phyloP scores from a whole-genome alignment of 2,797 vertebrate species.

The Naso thynnoides region DNA sequence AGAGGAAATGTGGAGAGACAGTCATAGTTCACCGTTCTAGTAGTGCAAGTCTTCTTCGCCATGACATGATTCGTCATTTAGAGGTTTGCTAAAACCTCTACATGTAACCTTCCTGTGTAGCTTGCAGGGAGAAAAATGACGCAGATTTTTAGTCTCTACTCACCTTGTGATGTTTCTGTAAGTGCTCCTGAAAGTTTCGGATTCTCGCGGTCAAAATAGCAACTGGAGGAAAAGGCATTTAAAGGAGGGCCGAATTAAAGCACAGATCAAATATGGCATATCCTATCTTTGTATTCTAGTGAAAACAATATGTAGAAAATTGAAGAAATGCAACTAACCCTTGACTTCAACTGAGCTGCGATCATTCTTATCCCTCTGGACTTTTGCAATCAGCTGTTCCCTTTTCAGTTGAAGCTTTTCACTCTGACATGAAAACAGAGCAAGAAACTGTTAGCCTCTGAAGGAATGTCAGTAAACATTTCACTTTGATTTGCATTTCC shows the following conservation, averaged over 20 bases:
- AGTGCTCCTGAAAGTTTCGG: conserved; percentile 90
- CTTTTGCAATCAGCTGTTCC: conserved; percentile 90
- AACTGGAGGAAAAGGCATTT: conserved; percentile 82
- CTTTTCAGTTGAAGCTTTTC: conserved; percentile 91
- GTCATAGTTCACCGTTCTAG: conserved; percentile 13
- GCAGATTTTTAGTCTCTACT: not conserved
- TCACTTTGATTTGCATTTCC: too few relatives aligned
- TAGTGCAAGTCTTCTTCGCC: conserved; percentile 4
- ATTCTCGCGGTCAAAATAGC: conserved; percentile 91
- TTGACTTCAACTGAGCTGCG: conserved; percentile 88
- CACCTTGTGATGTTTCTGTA: conserved; percentile 92
- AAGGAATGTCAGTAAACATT: not conserved
- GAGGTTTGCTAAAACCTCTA: not conserved
- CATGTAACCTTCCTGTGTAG: not conserved
- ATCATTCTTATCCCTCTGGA: conserved; percentile 88
- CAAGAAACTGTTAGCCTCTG: not conserved
- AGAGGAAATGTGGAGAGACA: conserved; percentile 56
- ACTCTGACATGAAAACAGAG: conserved; percentile 76
- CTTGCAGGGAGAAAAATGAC: not conserved
- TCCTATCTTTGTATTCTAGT: not conserved
- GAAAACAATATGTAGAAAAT: not conserved
- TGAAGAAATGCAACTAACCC: conserved; percentile 80
- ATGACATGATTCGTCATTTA: conserved; percentile 20
- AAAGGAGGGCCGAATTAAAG: not conserved
- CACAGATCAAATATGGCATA: not conserved